Evolutionary conservation across 2,797 vertebrate species (phyloP).

Genomic region (Champsocephalus gunnari): DNA sequence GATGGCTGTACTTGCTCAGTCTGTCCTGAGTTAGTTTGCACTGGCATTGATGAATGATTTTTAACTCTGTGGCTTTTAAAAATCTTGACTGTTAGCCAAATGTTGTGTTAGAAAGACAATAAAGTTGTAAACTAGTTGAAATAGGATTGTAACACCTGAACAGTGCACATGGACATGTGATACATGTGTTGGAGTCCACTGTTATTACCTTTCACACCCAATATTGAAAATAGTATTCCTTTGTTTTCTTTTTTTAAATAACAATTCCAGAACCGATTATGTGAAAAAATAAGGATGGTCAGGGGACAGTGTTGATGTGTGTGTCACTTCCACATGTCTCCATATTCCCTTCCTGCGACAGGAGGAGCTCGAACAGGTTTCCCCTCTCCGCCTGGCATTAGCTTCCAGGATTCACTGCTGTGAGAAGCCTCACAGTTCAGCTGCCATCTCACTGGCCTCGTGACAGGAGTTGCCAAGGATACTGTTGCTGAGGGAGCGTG

Average conservation of each 20-base stretch:
- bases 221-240: background rate
- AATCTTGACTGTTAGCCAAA: slow-evolving; percentile 14
- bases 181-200: background rate
- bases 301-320: background rate
- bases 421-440: slow-evolving; percentile 61
- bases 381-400: slow-evolving; percentile 24
- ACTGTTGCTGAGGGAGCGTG: slow-evolving; percentile 82
- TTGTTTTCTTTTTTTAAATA: background rate
- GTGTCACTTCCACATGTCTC: background rate
- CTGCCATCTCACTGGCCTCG: slow-evolving; percentile 70
- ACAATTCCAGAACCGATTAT: background rate
- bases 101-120: slow-evolving; percentile 19
- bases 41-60: slow-evolving; percentile 32
- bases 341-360: slow-evolving; percentile 16
- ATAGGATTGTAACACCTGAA: too few species aligned
- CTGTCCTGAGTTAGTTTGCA: slow-evolving; percentile 24
- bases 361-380: slow-evolving; percentile 26
- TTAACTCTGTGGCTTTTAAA: background rate
- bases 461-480: slow-evolving; percentile 82
- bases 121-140: background rate
- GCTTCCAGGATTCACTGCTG: slow-evolving; percentile 59
- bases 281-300: background rate
- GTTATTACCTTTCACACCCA: background rate
- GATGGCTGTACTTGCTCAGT: slow-evolving; percentile 15
- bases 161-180: too few species aligned